Conservation (phyloP, 2,888 invertebrate species). For the Polymixis lichenea region DNA sequence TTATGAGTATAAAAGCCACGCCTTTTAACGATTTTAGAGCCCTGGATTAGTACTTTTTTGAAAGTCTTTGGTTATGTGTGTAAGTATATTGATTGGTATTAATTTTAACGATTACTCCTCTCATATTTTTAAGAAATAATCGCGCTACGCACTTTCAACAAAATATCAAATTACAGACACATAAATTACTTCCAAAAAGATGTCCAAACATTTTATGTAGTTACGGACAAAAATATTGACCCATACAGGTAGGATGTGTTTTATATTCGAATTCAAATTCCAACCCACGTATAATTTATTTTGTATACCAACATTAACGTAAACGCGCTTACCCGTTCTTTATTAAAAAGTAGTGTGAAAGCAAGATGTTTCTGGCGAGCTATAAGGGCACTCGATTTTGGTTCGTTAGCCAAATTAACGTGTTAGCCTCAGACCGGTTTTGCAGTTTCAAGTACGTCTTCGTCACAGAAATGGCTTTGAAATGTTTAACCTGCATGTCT, state of each 20-base stretch:
- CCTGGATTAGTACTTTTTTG: not conserved
- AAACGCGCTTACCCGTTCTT: slow-evolving; percentile 59
- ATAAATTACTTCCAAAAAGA: not conserved
- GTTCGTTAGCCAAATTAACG: slow-evolving; percentile 88
- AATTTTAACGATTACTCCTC: not conserved
- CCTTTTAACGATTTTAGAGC: slow-evolving; percentile 10
- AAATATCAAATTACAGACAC: not conserved
- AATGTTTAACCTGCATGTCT: slow-evolving; percentile 62
- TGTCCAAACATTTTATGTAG: too few relatives aligned
- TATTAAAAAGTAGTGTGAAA: slow-evolving; percentile 73
- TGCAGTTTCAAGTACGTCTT: slow-evolving; percentile 70
- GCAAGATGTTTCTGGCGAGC: slow-evolving; percentile 73
- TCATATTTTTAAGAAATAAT: too few relatives aligned
- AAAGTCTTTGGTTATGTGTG: not conserved
- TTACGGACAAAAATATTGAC: slow-evolving; percentile 3
- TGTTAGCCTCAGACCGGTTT: slow-evolving; percentile 75
- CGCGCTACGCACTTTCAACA: not conserved
- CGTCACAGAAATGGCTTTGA: slow-evolving; percentile 72
- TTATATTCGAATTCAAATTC: slow-evolving; percentile 9
- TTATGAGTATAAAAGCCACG: not conserved
- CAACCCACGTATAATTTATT: not conserved
- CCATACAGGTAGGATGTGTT: not conserved
- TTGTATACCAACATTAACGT: not conserved
- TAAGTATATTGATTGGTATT: not conserved
- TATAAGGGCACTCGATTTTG: slow-evolving; percentile 79